Base-by-base conservation (phyloP, 1,140 invertebrate genomes). In the Phthorimaea operculella region DNA sequence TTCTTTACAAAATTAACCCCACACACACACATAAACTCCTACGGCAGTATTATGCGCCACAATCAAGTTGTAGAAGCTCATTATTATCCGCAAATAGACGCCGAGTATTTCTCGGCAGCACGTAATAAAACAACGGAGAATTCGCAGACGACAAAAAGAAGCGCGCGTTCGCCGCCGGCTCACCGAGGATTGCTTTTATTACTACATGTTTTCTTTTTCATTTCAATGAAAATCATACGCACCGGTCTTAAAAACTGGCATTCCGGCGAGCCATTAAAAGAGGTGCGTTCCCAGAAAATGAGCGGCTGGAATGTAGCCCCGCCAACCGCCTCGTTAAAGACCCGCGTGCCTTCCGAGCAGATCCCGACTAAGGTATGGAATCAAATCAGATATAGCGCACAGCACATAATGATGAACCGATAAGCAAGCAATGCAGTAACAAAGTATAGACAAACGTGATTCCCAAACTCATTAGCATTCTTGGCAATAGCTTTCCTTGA, bases 141-240 rank as follows among this genome's bases (percentile, higher is more conserved):
- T 65, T 66, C 69, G 65, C 66, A 70, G 72, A 67, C 69, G 60
- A 63, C 61, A 67, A 73, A 76, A 80, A 76, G 67, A 28, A 66
- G 55, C 48, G 34, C 52, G 60, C 64, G 69, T 65, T 69, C 63
- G 62, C 51, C 54, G 64, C 50, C 66, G 73, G 66, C 66, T 67
- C 68, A 64, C 63, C 59, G 57, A 62, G 51, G 49, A 54, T 65
- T 61, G 70, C 63, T 70, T 76, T 74, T 79, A 74, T 76, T 70
- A 70, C 60, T 59, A 60, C 21, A 59, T 60, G 60, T 76, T 76
- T 77, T 73, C 70, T 77, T 76, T 79, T 74, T 77, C 74, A 79
- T 74, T 79, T 79, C 71, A 80, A 80, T 79, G 77, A 82, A 80
- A 82, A 76, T 82, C 72, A 75, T 77, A 64, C 58, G 58, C 65